Conservation (phyloP, 2,113 vertebrate genomes). For the Sapayoa aenigma region DNA sequence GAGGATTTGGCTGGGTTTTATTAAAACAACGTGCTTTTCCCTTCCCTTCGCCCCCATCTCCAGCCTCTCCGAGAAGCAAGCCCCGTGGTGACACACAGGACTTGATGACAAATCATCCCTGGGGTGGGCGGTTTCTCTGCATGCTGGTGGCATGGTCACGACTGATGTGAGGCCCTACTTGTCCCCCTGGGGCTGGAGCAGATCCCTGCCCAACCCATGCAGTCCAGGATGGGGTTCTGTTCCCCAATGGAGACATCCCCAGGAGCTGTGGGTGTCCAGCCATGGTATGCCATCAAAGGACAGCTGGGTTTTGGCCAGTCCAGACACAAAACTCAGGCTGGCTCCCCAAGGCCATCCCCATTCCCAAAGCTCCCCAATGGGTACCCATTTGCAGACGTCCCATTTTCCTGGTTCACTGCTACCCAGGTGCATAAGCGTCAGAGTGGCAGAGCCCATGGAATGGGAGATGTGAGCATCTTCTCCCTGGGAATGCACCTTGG, state of each 20-base stretch:
- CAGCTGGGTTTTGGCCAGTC: neutral
- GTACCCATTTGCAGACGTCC: neutral
- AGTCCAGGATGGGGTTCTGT: neutral
- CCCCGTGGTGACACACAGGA: neutral
- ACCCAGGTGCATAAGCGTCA: rapidly evolving
- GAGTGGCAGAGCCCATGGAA: neutral
- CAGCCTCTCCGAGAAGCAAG: neutral
- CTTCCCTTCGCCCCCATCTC: neutral
- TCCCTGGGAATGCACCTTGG: rapidly evolving
- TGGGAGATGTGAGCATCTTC: neutral
- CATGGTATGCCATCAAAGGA: neutral
- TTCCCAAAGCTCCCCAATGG: neutral
- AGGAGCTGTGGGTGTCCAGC: neutral
- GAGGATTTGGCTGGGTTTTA: neutral
- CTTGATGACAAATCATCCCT: neutral
- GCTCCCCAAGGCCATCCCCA: rapidly evolving
- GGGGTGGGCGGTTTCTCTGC: neutral
- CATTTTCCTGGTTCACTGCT: rapidly evolving
- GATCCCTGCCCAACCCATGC: neutral
- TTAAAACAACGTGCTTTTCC: neutral
- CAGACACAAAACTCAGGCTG: neutral
- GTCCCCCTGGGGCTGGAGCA: neutral
- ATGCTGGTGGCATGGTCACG: neutral
- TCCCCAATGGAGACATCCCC: rapidly evolving
- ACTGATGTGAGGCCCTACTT: neutral